Conservation (phyloP, 2,888 invertebrate species). For the Pachymerium ferrugineum region DNA sequence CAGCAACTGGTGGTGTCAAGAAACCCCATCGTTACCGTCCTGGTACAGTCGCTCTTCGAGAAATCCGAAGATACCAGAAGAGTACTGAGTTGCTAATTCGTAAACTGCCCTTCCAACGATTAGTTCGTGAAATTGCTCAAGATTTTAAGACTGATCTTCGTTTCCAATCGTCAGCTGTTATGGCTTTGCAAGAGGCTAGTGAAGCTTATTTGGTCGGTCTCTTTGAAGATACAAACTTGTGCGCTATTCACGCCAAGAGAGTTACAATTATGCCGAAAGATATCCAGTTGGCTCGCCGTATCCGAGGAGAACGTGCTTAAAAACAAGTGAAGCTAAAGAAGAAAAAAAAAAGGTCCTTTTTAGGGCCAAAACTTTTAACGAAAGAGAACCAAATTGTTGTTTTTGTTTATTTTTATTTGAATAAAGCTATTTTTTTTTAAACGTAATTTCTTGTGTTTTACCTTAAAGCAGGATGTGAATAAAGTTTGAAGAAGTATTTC, state of each 20-base stretch:
- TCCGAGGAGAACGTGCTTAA: slow-evolving; percentile 55
- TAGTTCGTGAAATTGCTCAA: slow-evolving; percentile 49
- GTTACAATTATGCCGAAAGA: slow-evolving; percentile 60
- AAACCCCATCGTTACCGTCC: slow-evolving; percentile 95
- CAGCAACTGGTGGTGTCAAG: slow-evolving; percentile 91
- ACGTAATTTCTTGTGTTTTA: no score
- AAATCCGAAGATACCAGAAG: slow-evolving; percentile 48
- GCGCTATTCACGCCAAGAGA: slow-evolving; percentile 54
- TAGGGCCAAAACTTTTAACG: not conserved
- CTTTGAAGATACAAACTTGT: slow-evolving; percentile 61
- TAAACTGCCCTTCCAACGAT: slow-evolving; percentile 46
- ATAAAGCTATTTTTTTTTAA: no score
- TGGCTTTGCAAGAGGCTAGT: slow-evolving; percentile 48
- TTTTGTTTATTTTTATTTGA: no score
- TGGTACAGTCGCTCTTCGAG: slow-evolving; percentile 84
- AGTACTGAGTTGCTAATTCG: slow-evolving; percentile 46
- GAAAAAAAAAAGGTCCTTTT: not conserved
- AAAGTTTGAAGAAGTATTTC: no score
- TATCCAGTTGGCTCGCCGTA: slow-evolving; percentile 55
- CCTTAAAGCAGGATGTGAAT: no score
- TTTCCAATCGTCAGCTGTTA: slow-evolving; percentile 49
- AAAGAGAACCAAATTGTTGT: not conserved
- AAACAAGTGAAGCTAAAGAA: no score
- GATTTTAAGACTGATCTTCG: slow-evolving; percentile 50
- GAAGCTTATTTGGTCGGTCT: slow-evolving; percentile 61